These are phyloP conservation scores for Lepidonotus clava DNA, from an alignment of 2,888 invertebrate species.

Conservation along the genomic window DNA sequence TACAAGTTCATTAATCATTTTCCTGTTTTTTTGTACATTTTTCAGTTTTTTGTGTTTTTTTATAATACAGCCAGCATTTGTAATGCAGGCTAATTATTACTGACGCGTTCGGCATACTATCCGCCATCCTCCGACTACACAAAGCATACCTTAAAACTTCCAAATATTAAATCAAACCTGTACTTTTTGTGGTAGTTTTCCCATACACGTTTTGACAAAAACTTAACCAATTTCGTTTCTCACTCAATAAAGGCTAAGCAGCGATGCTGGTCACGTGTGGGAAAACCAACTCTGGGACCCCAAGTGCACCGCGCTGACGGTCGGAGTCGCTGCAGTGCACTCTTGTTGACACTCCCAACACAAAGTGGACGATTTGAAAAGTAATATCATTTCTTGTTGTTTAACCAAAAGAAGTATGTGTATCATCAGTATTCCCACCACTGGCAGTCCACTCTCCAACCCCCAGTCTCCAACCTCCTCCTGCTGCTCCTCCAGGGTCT, in stretches of 20 bases:
- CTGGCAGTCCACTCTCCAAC: too few relatives aligned
- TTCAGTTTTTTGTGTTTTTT: conserved; percentile 16
- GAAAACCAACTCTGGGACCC: background rate
- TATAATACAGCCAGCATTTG: conserved; percentile 1
- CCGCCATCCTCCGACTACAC: background rate
- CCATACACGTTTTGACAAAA: background rate
- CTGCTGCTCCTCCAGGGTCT: background rate
- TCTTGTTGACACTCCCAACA: background rate
- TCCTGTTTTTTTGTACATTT: conserved; percentile 24
- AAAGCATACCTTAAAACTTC: background rate
- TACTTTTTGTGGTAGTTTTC: background rate
- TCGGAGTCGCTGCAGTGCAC: background rate
- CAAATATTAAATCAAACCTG: background rate
- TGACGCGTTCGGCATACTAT: background rate
- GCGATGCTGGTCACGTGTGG: background rate
- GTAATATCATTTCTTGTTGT: background rate
- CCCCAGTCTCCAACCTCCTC: background rate
- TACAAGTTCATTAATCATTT: conserved; percentile 46
- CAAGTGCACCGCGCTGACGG: background rate
- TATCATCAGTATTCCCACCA: too few relatives aligned
- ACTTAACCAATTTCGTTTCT: background rate
- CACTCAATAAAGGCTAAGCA: background rate
- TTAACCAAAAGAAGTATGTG: background rate
- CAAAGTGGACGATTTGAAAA: conserved; percentile 34
- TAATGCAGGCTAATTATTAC: conserved; percentile 15